Conservation (phyloP, 1,140 invertebrate genomes). For the Drosophila seguyi region DNA sequence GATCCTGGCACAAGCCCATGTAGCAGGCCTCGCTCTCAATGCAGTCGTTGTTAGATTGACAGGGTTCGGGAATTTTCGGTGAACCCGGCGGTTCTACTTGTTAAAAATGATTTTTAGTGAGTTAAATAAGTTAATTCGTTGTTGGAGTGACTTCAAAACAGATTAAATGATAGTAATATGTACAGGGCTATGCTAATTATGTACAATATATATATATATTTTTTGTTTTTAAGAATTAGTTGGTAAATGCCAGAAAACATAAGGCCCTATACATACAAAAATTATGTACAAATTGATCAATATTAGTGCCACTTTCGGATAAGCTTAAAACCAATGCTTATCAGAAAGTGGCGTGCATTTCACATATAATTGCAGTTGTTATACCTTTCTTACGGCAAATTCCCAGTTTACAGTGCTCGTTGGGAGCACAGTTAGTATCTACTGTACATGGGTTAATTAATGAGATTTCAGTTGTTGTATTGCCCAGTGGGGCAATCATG, state of each 20-base stretch:
- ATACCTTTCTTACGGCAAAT: constrained; percentile 87
- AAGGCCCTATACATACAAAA: constrained; percentile 61
- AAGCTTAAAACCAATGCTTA: neutral
- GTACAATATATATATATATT: too few species aligned
- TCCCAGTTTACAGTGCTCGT: constrained; percentile 87
- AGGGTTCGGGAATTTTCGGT: constrained; percentile 89
- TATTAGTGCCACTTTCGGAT: constrained; percentile 60
- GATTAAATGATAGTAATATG: constrained; percentile 37
- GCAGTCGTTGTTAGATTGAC: constrained; percentile 91
- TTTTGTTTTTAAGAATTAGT: constrained; percentile 40
- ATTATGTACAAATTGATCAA: constrained; percentile 54
- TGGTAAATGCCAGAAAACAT: constrained; percentile 39
- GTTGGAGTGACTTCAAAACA: constrained; percentile 7
- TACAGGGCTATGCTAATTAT: constrained; percentile 47
- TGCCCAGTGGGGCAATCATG: constrained; percentile 46
- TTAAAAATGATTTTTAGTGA: constrained; percentile 62
- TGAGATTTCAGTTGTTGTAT: constrained; percentile 67
- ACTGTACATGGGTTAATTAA: constrained; percentile 84
- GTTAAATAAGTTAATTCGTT: constrained; percentile 31
- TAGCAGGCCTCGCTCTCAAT: constrained; percentile 91
- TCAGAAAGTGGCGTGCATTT: constrained; percentile 53
- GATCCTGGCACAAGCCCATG: constrained; percentile 90
- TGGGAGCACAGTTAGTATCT: constrained; percentile 86
- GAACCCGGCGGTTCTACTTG: constrained; percentile 88
- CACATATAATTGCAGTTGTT: constrained; percentile 37